Evolutionary conservation across 2,797 vertebrate genomes (phyloP).

Genomic region (Macropus fuliginosus): DNA sequence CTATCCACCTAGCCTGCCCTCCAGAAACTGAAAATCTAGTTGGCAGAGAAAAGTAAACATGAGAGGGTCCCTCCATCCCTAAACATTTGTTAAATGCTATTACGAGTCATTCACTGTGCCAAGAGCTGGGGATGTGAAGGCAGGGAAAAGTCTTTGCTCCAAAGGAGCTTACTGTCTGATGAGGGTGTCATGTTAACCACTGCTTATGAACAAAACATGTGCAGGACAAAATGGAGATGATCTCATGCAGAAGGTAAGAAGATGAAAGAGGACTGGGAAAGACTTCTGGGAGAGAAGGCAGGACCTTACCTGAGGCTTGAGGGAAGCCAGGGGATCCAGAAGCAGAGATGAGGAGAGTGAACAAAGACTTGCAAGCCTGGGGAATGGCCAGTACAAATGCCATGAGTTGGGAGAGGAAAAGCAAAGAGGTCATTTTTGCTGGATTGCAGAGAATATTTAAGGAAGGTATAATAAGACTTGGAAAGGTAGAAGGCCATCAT

Average conservation of each 20-base stretch:
- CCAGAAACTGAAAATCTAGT: not conserved
- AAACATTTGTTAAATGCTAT: not conserved
- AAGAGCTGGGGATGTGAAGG: not conserved
- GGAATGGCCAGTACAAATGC: not conserved
- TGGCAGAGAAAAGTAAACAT: not conserved
- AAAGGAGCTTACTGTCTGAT: not conserved
- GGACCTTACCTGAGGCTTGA: not conserved
- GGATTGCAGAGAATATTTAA: not conserved
- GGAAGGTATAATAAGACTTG: not conserved
- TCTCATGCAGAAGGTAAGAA: not conserved
- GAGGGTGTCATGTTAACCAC: not conserved
- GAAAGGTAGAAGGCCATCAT: not conserved
- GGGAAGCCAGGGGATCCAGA: not conserved
- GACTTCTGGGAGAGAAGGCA: not conserved
- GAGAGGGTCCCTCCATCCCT: not conserved
- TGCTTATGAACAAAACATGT: not conserved
- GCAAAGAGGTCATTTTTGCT: not conserved
- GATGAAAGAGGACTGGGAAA: not conserved
- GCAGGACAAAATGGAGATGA: not conserved
- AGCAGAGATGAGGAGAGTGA: not conserved
- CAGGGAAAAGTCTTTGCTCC: not conserved
- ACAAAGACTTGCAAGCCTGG: not conserved
- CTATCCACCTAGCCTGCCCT: not conserved
- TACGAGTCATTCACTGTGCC: not conserved
- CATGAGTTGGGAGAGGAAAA: not conserved